Evolutionary conservation across 2,797 vertebrate species (phyloP).

Genomic region (Pseudomugil tenellus): DNA sequence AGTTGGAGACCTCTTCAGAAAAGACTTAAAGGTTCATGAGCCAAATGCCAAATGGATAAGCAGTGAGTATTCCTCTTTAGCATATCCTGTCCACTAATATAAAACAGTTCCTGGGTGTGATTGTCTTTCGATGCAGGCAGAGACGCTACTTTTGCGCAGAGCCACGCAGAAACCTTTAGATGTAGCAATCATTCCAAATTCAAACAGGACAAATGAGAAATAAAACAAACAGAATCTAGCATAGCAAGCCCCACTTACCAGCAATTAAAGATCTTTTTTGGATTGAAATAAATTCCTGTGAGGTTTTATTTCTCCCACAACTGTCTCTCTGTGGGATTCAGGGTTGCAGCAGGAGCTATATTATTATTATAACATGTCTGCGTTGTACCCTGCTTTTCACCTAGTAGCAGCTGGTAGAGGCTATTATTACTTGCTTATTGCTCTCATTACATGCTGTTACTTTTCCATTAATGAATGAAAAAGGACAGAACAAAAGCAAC

Average conservation of each 20-base stretch:
- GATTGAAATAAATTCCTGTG: not conserved
- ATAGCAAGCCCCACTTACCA: not conserved
- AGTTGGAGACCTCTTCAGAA: constrained; percentile 90
- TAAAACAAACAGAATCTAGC: no score
- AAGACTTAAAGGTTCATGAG: constrained; percentile 91
- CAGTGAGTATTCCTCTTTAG: constrained; percentile 81
- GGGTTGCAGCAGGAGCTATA: not conserved
- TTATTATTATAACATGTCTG: not conserved
- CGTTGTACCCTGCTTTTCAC: not conserved
- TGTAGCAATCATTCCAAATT: not conserved
- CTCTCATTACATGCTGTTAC: not conserved
- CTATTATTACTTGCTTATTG: not conserved
- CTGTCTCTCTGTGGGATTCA: not conserved
- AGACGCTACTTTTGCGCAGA: not conserved
- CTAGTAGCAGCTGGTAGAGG: not conserved
- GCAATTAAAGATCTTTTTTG: not conserved
- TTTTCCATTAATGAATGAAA: not conserved
- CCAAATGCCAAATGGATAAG: constrained; percentile 95
- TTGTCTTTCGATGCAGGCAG: not conserved
- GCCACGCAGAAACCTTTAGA: not conserved
- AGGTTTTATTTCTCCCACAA: not conserved
- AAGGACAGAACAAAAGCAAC: not conserved
- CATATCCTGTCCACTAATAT: no score
- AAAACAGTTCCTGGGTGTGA: not conserved
- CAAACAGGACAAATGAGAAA: not conserved